phyloP scores from a whole-genome alignment of 2,113 vertebrate species.

The Caracal caracal region DNA sequence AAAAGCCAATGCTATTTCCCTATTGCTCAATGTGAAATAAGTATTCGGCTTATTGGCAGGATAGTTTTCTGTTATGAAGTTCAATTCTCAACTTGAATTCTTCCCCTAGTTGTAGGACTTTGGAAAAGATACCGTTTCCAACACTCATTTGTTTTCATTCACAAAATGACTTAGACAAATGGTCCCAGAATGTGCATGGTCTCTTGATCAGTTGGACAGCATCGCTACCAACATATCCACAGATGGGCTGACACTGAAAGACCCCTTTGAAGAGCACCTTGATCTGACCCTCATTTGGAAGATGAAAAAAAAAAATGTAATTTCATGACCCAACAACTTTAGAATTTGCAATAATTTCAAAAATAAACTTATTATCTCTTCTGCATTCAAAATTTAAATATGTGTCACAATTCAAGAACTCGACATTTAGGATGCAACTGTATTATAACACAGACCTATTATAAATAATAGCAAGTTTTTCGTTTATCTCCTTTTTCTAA shows the following conservation, averaged over 20 bases:
- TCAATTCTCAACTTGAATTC: neutral
- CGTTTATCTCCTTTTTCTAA: neutral
- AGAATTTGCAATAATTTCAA: neutral
- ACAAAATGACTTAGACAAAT: neutral
- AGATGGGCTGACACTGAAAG: neutral
- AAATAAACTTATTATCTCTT: neutral
- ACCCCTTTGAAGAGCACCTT: neutral
- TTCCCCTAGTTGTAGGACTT: neutral
- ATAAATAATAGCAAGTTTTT: constrained; percentile 9
- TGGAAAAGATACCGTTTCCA: neutral
- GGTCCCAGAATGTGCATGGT: neutral
- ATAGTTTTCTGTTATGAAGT: neutral
- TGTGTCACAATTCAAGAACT: neutral
- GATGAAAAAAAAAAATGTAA: neutral
- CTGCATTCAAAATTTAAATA: neutral
- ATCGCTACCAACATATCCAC: neutral
- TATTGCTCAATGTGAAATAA: neutral
- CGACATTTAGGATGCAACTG: neutral
- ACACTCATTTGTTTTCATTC: neutral
- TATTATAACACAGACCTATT: neutral
- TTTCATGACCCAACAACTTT: neutral
- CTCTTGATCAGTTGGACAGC: neutral
- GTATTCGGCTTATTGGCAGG: neutral
- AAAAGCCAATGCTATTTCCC: neutral
- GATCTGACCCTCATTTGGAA: neutral